Evolutionary conservation across 2,888 invertebrate species (phyloP).

Genomic region (Clivina fossor): DNA sequence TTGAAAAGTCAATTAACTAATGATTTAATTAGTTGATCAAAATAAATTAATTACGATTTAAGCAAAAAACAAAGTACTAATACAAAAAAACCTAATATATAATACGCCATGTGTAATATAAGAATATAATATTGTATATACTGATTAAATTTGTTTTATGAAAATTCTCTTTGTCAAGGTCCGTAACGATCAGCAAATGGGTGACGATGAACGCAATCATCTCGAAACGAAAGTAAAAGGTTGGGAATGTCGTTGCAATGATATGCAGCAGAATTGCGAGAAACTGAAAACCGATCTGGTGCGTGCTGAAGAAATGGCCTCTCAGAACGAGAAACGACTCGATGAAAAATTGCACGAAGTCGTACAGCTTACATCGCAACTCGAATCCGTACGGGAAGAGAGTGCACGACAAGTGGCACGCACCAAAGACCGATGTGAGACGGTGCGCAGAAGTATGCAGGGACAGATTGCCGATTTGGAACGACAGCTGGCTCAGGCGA

Average conservation of each 20-base stretch:
- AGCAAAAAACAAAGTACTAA: too few species aligned
- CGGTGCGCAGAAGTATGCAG: slow-evolving; percentile 52
- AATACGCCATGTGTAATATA: too few species aligned
- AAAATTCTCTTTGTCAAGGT: slow-evolving; percentile 56
- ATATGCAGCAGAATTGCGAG: slow-evolving; percentile 48
- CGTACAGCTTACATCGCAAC: slow-evolving; percentile 63
- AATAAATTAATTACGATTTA: too few species aligned
- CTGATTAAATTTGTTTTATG: slow-evolving; percentile 53
- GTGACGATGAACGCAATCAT: slow-evolving; percentile 54
- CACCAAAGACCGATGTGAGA: slow-evolving; percentile 67
- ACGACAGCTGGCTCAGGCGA: slow-evolving; percentile 63
- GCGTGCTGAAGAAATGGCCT: slow-evolving; percentile 60
- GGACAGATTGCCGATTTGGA: slow-evolving; percentile 60
- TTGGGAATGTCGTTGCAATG: slow-evolving; percentile 43
- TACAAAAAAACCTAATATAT: too few species aligned
- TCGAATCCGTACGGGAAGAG: slow-evolving; percentile 68
- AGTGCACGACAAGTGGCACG: slow-evolving; percentile 66
- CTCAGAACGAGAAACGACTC: slow-evolving; percentile 62
- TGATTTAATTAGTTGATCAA: too few species aligned
- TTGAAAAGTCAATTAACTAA: too few species aligned
- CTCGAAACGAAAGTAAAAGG: slow-evolving; percentile 49
- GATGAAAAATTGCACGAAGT: slow-evolving; percentile 71
- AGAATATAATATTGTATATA: too few species aligned
- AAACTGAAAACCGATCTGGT: slow-evolving; percentile 52
- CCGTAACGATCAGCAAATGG: slow-evolving; percentile 56